Conservation (phyloP, 2,888 invertebrate genomes). For the Lagria hirta region DNA sequence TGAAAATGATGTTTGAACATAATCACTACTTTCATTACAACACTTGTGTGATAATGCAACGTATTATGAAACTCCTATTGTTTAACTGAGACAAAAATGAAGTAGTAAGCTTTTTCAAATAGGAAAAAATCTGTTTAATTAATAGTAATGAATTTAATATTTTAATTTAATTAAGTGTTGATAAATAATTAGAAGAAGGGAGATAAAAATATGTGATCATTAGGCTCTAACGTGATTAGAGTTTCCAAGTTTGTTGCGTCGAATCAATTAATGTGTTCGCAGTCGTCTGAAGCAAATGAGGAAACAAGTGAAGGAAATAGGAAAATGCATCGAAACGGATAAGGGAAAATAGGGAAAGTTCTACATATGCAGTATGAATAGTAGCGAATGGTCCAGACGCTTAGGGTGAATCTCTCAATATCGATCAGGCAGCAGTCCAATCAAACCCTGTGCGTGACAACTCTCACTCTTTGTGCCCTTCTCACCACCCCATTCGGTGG, state of each 20-base stretch:
- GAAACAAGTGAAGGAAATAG: constrained; percentile 2
- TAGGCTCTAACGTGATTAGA: too few species aligned
- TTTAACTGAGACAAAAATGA: too few species aligned
- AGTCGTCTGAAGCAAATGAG: constrained; percentile 18
- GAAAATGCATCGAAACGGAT: constrained; percentile 22
- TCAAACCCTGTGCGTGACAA: constrained; percentile 56
- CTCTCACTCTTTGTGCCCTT: constrained; percentile 51
- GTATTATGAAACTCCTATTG: too few species aligned
- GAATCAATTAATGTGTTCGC: constrained; percentile 12
- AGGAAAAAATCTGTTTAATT: too few species aligned
- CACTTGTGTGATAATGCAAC: too few species aligned
- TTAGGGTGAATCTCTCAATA: constrained; percentile 54
- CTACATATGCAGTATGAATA: constrained; percentile 48
- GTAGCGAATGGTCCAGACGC: constrained; percentile 50
- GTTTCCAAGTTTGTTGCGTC: constrained; percentile 7
- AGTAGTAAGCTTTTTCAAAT: too few species aligned
- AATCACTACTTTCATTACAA: too few species aligned
- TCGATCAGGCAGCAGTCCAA: constrained; percentile 55
- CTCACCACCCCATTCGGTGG: constrained; percentile 35
- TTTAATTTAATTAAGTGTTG: too few species aligned
- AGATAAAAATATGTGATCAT: too few species aligned
- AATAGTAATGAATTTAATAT: too few species aligned
- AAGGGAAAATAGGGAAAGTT: constrained; percentile 20
- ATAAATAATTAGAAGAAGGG: too few species aligned
- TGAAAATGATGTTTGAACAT: too few species aligned